Percentiles rank a stretch among this genome's conserved stretches.
These are phyloP conservation scores for Theristus sp. DNA, from an alignment of 2,888 invertebrate genomes.

Conservation along the genomic window DNA sequence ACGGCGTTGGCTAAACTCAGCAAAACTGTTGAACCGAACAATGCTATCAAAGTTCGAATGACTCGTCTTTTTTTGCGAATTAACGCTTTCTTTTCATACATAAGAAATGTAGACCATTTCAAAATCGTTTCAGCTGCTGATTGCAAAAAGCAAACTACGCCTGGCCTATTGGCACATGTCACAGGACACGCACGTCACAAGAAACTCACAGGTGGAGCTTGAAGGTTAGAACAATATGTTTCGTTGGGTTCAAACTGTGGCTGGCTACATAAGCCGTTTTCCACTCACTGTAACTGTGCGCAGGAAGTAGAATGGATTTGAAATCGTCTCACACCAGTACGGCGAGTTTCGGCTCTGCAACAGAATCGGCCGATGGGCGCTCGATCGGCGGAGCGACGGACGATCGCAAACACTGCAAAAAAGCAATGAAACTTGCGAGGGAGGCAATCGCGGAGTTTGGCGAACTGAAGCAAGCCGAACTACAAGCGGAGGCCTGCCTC, in stretches of 20 bases:
- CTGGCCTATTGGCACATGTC: not conserved
- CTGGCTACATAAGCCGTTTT: too few relatives aligned
- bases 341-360: not conserved
- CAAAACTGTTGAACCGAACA: not conserved
- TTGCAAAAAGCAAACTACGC: not conserved
- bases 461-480: not conserved
- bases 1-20: not conserved
- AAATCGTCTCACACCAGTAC: not conserved
- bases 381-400: too few relatives aligned
- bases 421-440: not conserved
- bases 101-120: not conserved
- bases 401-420: not conserved
- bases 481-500: not conserved
- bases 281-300: not conserved
- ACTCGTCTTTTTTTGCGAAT: too few relatives aligned
- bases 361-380: not conserved
- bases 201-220: not conserved
- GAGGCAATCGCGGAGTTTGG: not conserved
- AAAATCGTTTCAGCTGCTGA: too few relatives aligned
- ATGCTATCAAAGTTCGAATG: not conserved
- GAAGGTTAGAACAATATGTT: too few relatives aligned
- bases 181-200: not conserved
- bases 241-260: too few relatives aligned
- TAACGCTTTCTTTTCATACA: too few relatives aligned
- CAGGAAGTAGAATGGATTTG: not conserved